Evolutionary conservation across 2,113 vertebrate genomes (phyloP), one percentile per base, ranked within the genome.

Genomic region (Heteronetta atricapilla): DNA sequence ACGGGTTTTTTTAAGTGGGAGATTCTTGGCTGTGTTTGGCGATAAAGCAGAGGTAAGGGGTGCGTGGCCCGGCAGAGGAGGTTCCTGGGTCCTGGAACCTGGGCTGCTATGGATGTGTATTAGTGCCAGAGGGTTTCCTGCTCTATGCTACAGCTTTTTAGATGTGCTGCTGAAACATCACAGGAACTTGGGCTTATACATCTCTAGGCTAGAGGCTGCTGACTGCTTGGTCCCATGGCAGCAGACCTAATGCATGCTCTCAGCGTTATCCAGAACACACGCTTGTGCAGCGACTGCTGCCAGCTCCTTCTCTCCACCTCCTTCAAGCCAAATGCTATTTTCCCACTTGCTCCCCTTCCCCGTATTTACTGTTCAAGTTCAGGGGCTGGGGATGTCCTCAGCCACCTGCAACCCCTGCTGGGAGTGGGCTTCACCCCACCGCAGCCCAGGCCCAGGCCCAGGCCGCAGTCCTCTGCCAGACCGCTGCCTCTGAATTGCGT

Each of bases 401-500:
- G 92, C 36, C 4, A 6, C 63, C 88, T 18, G 6, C 34, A 16
- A 48, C 91, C 38, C 10, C 58, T 7, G 78, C 78, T 94, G 89
- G 21, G 70, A 85, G 90, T 56, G 70, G 70, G 56, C 94, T 85
- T 94, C 83, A 77, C 92, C 92, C 84, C 23, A 31, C 86, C 78
- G 79, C 79, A 95, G 95, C 81, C 83, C 64, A 22, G 88, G 50
- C 50, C 50, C 50, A 26, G 50, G 50, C 23, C 13, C 50, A 25
- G 50, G 52, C 68, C 86, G 82, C 68, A 78, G 70, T 69, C 56
- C 89, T 80, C 94, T 78, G 40, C 77, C 11, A 50, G 76, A 74
- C 97, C 96, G 52, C 96, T 3, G 50, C 63, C 84, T 94, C 96
- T 92, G 95, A 96, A 95, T 93, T 96, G 94, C 92, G 94, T 92